Evolutionary conservation across 2,797 vertebrate species (phyloP).

Genomic region (Sitta carolinensis): DNA sequence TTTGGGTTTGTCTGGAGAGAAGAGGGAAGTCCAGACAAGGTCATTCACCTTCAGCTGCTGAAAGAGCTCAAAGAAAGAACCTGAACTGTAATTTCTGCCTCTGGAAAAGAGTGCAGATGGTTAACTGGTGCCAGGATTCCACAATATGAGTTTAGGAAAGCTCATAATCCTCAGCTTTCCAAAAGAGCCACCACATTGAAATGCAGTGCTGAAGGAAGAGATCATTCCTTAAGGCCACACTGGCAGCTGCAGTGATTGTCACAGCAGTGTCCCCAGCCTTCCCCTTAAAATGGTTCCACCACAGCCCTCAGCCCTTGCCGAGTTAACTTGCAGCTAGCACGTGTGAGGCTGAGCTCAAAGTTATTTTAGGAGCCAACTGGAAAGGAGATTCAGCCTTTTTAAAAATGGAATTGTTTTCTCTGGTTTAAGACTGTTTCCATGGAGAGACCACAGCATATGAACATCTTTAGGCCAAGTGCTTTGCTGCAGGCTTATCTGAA

Average conservation of each 20-base stretch:
- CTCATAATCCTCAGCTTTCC: neutral
- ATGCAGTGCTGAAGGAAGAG: neutral
- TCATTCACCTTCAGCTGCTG: neutral
- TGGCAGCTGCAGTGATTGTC: neutral
- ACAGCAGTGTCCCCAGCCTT: neutral
- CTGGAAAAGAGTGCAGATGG: neutral
- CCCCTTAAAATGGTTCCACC: neutral
- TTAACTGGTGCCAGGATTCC: neutral
- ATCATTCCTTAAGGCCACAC: neutral
- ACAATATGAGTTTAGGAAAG: neutral
- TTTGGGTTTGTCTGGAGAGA: neutral
- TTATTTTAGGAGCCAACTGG: conserved; percentile 61
- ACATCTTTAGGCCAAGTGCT: conserved; percentile 61
- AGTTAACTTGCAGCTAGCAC: conserved; percentile 20
- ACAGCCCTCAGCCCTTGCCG: neutral
- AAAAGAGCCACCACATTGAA: neutral
- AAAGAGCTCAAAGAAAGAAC: neutral
- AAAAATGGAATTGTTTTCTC: conserved; percentile 56
- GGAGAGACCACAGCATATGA: conserved; percentile 63
- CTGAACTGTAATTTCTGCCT: neutral
- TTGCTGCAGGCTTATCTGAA: conserved; percentile 60
- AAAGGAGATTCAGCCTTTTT: conserved; percentile 43
- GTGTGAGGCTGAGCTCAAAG: conserved; percentile 18
- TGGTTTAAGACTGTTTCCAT: conserved; percentile 64
- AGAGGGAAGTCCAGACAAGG: neutral